Base-by-base conservation (phyloP, 2,888 invertebrate genomes). In the Trissoscelio sp. region DNA sequence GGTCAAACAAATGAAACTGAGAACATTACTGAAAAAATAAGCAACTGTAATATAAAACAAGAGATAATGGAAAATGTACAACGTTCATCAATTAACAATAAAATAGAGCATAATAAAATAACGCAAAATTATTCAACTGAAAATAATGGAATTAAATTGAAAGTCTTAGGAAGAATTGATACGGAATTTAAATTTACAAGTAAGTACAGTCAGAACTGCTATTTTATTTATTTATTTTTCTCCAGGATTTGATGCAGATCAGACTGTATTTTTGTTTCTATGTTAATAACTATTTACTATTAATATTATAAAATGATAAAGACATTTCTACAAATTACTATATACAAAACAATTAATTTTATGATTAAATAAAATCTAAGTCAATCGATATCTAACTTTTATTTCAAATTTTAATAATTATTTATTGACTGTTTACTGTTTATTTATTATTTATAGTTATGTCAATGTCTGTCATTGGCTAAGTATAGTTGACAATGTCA, bases 111-210 rank as follows among this genome's bases (percentile, higher is more conserved):
- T 3, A 34, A 53, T n/a, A 42, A 46, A 22, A n/a, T 5, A 1
- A n/a, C 1, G 0, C 24, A 39, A 7, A 20, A 60, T 5, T 3
- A 53, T 18, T 88, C 86, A 53, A 86, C 84, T 24, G 87, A 88
- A 73, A 86, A 89, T 79, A 87, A 87, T 46, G 88, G 89, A 57
- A 85, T 90, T 74, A 92, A 92, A 86, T 91, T 93, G 9, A 87
- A 93, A 85, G 92, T 95, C 78, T 86, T 95, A 44, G 96, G 95
- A 9, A 91, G 92, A 83, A 93, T 95, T 2, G 93, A 93, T 44
- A 92, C 92, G 58, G 93, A 94, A 85, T 95, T 94, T 87, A 93
- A 92, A 88, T 96, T 95, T 92, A 94, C 93, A 85, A 93, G 95
- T 95, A 92, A 31, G 66, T n/a, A n/a, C n/a, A n/a, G n/a, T n/a